A percentile compares a stretch with the other conserved stretches of the same genome.
phyloP scores from a whole-genome alignment of 2,888 invertebrate species.

The Hipparchia semele region DNA sequence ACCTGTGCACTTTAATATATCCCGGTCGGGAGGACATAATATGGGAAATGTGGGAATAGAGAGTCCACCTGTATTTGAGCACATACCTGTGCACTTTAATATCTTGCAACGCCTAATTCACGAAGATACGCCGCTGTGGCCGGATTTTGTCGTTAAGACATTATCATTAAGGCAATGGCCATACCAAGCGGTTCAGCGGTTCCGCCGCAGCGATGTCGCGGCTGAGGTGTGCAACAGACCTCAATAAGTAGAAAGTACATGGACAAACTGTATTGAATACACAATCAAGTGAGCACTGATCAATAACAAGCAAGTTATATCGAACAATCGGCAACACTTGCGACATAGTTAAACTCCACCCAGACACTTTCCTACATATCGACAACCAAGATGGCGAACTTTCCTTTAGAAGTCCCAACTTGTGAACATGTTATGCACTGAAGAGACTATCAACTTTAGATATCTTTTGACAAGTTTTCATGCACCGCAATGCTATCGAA shows the following conservation, averaged over 20 bases:
- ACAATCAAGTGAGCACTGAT: slow-evolving; percentile 25
- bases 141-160: no score
- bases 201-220: no score
- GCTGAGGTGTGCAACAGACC: not conserved
- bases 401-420: slow-evolving; percentile 1
- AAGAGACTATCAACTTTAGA: slow-evolving; percentile 4
- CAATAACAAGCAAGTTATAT: slow-evolving; percentile 34
- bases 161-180: no score
- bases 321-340: slow-evolving; percentile 33
- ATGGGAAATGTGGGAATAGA: no score
- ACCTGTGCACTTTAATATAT: no score
- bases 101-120: no score
- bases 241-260: not conserved
- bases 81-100: no score
- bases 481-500: not conserved
- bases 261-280: not conserved
- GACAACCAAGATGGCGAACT: not conserved
- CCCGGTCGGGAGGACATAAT: no score
- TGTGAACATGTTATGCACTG: not conserved
- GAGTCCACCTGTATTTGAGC: no score
- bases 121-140: no score
- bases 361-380: not conserved
- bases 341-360: slow-evolving; percentile 29
- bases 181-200: no score
- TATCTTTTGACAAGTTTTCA: slow-evolving; percentile 12